phyloP scores from a whole-genome alignment of 2,888 invertebrate species.

The Adela reaumurella region DNA sequence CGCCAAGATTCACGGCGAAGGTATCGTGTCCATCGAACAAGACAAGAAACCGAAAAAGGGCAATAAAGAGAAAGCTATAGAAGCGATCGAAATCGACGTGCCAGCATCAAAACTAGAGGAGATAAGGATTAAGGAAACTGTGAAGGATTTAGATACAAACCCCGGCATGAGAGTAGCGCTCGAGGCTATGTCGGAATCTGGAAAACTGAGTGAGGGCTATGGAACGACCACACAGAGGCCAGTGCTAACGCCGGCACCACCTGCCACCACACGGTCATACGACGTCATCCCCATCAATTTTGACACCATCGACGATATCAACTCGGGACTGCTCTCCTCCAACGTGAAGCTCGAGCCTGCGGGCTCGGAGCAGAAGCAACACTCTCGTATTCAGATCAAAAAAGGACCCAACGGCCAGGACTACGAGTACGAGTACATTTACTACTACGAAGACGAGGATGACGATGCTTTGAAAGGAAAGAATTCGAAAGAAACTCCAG shows the following conservation, averaged over 20 bases:
- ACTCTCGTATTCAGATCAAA: constrained; percentile 76
- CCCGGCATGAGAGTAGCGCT: constrained; percentile 41
- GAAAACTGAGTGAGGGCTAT: constrained; percentile 32
- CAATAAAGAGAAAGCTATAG: constrained; percentile 33
- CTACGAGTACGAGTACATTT: constrained; percentile 89
- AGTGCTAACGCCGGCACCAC: constrained; percentile 50
- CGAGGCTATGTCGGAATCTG: constrained; percentile 47
- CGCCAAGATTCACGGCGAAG: constrained; percentile 26
- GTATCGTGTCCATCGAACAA: constrained; percentile 46
- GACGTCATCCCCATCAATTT: constrained; percentile 49
- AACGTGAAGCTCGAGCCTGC: constrained; percentile 58
- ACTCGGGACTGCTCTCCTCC: constrained; percentile 43
- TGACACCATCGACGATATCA: constrained; percentile 47
- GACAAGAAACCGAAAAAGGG: constrained; percentile 43
- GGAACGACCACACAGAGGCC: constrained; percentile 55
- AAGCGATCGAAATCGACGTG: constrained; percentile 44
- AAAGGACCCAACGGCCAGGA: constrained; percentile 88
- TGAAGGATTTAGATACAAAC: constrained; percentile 43
- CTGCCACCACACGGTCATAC: constrained; percentile 29
- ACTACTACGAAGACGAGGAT: constrained; percentile 86
- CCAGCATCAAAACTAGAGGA: constrained; percentile 47
- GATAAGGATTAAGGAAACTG: constrained; percentile 46
- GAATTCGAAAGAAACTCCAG: constrained; percentile 22
- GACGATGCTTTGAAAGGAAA: constrained; percentile 51
- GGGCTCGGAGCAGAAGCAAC: constrained; percentile 65